Evolutionary conservation across 2,888 invertebrate species (phyloP).

Genomic region (Leptopilina syphax): DNA sequence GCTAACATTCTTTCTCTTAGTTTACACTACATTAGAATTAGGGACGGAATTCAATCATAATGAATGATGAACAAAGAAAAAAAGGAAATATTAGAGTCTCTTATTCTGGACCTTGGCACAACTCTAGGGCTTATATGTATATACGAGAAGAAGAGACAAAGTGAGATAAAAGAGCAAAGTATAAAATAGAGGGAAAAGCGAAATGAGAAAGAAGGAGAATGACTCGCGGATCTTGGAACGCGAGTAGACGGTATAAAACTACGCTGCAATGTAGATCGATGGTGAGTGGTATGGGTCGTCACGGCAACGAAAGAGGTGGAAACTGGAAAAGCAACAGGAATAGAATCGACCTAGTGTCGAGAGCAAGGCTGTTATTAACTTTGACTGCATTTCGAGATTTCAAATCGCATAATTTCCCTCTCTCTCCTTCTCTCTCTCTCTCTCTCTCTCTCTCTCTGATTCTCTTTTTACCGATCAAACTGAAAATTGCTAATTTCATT

Average conservation of each 20-base stretch:
- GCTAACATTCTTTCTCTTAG: too few relatives aligned
- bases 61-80: conserved; percentile 2
- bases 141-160: not conserved
- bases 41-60: not conserved
- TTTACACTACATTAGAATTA: too few relatives aligned
- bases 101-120: conserved; percentile 40
- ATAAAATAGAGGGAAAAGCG: not conserved
- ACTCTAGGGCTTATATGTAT: conserved; percentile 7
- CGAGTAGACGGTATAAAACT: conserved; percentile 27
- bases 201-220: conserved; percentile 18
- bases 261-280: conserved; percentile 36
- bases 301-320: conserved; percentile 41
- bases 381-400: conserved; percentile 32
- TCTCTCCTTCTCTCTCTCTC: not conserved
- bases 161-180: not conserved
- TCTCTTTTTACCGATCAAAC: not conserved
- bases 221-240: conserved; percentile 32
- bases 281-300: conserved; percentile 37
- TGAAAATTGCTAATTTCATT: conserved; percentile 2
- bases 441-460: not conserved
- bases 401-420: conserved; percentile 26
- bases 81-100: not conserved
- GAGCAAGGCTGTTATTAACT: conserved; percentile 40
- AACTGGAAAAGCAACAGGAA: conserved; percentile 40
- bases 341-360: conserved; percentile 42